Evolutionary conservation across 2,888 invertebrate genomes (phyloP).

Genomic region (Drosophila multiciliata): DNA sequence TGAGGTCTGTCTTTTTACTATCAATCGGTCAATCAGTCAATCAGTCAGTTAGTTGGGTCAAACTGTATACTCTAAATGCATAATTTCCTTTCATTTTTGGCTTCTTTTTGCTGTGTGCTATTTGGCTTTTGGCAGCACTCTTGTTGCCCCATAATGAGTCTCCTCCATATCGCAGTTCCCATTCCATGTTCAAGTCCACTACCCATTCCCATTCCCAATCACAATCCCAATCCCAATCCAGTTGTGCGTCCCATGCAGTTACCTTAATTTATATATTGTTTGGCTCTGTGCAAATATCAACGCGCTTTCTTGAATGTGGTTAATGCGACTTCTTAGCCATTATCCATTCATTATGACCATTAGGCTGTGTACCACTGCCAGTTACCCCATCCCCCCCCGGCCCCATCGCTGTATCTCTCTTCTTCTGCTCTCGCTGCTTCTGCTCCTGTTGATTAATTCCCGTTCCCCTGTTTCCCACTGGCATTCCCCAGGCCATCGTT

Average conservation of each 20-base stretch:
- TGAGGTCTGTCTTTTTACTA: neutral
- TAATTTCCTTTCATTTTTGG: neutral
- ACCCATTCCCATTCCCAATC: slow-evolving; percentile 7
- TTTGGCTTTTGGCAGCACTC: neutral
- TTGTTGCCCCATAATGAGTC: slow-evolving; percentile 21
- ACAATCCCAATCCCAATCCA: slow-evolving; percentile 5
- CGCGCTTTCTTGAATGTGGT: slow-evolving; percentile 75
- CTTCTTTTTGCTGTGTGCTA: neutral
- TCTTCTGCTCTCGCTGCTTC: neutral
- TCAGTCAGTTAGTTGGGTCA: neutral
- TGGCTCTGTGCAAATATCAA: slow-evolving; percentile 80
- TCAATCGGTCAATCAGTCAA: neutral
- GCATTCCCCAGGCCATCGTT: slow-evolving; percentile 37
- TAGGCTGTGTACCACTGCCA: slow-evolving; percentile 66
- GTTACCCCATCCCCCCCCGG: neutral
- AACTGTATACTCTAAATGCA: neutral
- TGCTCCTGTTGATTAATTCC: slow-evolving; percentile 49
- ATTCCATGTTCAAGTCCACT: neutral
- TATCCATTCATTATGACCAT: slow-evolving; percentile 83
- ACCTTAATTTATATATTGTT: slow-evolving; percentile 83
- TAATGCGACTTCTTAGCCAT: slow-evolving; percentile 76
- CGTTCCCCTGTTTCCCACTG: slow-evolving; percentile 14
- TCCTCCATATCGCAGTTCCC: slow-evolving; percentile 4
- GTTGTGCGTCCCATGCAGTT: slow-evolving; percentile 49
- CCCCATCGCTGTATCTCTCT: neutral